phyloP scores from a whole-genome alignment of 2,888 invertebrate species.

The Troides aeacus region DNA sequence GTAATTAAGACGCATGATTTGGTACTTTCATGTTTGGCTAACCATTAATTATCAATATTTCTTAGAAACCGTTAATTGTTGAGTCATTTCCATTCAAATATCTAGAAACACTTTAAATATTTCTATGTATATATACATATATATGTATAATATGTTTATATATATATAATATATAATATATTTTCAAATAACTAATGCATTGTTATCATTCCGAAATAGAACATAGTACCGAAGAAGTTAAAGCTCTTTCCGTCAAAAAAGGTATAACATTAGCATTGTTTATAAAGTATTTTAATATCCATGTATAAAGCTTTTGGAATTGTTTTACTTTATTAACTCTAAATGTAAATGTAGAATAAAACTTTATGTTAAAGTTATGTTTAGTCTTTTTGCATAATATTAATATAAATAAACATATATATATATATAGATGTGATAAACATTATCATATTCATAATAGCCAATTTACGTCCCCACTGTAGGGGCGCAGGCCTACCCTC shows the following conservation, averaged over 20 bases:
- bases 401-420: no score
- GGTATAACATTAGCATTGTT: not conserved
- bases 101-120: constrained; percentile 35
- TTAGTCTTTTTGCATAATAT: no score
- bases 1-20: constrained; percentile 34
- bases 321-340: no score
- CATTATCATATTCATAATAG: no score
- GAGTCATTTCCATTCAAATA: constrained; percentile 36
- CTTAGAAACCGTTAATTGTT: constrained; percentile 38
- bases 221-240: not conserved
- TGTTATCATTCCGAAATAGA: constrained; percentile 13
- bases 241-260: not conserved
- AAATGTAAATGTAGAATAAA: no score
- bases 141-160: not conserved
- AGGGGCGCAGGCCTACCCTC: no score
- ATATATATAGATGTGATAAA: no score
- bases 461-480: no score
- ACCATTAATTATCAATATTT: constrained; percentile 44
- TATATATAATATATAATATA: not conserved
- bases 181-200: constrained; percentile 8
- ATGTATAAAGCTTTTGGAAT: no score
- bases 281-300: no score
- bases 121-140: not conserved
- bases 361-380: no score
- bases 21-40: constrained; percentile 47